phyloP scores from a whole-genome alignment of 1,140 invertebrate genomes.

The Sitobion miscanthi region DNA sequence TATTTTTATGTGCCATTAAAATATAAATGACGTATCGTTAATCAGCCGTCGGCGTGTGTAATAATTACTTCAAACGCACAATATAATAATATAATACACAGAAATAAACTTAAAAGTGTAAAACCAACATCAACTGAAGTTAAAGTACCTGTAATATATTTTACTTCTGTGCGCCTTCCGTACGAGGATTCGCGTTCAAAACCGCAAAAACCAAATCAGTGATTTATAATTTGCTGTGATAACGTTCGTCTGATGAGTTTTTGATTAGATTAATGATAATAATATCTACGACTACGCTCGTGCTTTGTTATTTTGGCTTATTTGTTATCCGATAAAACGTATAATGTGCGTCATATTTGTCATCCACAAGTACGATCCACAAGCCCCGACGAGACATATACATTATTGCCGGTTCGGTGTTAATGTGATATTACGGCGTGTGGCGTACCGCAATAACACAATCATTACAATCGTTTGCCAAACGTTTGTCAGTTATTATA shows the following conservation, averaged over 20 bases:
- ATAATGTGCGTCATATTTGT: not conserved
- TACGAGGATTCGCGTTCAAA: not conserved
- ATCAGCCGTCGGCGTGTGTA: not conserved
- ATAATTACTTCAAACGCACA: not conserved
- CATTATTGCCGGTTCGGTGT: not conserved
- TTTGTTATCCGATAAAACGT: not conserved
- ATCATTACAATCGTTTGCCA: not conserved
- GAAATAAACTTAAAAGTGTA: not conserved
- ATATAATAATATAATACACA: not conserved
- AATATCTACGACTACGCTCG: not conserved
- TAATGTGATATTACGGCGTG: not conserved
- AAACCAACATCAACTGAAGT: not conserved
- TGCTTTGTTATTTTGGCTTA: not conserved
- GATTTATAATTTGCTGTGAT: not conserved
- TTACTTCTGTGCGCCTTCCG: not conserved
- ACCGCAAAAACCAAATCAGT: not conserved
- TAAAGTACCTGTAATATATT: not conserved
- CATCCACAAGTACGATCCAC: not conserved
- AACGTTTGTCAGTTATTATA: not conserved
- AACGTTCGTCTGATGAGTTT: not conserved
- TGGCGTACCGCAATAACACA: not conserved
- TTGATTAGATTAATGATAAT: not conserved
- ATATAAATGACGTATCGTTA: not conserved
- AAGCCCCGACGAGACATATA: not conserved
- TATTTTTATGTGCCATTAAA: not conserved